A percentile compares a stretch with the other conserved stretches of the same genome.
Evolutionary conservation across 2,113 vertebrate genomes (phyloP).

Genomic region (Sphaerodactylus townsendi): DNA sequence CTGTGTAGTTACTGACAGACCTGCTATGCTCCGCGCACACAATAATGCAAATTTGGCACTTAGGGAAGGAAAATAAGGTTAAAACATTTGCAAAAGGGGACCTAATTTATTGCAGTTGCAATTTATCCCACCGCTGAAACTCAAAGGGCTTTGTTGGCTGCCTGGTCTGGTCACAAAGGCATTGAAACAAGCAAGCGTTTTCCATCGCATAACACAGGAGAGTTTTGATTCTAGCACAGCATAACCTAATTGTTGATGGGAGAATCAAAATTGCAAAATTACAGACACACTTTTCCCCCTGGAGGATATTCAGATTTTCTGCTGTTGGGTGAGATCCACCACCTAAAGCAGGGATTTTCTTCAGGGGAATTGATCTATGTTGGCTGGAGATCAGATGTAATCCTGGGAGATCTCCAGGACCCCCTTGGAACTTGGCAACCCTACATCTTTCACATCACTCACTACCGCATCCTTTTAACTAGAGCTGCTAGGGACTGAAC

Average conservation of each 20-base stretch:
- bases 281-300: neutral
- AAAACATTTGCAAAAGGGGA: neutral
- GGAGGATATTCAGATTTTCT: too few species aligned
- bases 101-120: neutral
- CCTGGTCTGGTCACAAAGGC: neutral
- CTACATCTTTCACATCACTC: too few species aligned
- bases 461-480: too few species aligned
- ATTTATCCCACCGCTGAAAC: neutral
- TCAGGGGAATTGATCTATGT: too few species aligned
- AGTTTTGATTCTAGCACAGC: neutral
- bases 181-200: neutral
- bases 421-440: too few species aligned
- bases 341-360: too few species aligned
- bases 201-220: neutral
- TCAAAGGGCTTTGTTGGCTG: neutral
- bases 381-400: too few species aligned
- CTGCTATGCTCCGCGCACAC: neutral
- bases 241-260: neutral
- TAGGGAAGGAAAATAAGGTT: neutral
- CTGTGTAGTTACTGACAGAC: neutral
- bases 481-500: too few species aligned
- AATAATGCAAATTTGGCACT: neutral
- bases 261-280: neutral
- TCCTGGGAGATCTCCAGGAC: too few species aligned
- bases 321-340: too few species aligned